Percentiles rank a stretch among this genome's conserved stretches.
phyloP scores from a whole-genome alignment of 2,797 vertebrate species.

The Galaxias olidus region DNA sequence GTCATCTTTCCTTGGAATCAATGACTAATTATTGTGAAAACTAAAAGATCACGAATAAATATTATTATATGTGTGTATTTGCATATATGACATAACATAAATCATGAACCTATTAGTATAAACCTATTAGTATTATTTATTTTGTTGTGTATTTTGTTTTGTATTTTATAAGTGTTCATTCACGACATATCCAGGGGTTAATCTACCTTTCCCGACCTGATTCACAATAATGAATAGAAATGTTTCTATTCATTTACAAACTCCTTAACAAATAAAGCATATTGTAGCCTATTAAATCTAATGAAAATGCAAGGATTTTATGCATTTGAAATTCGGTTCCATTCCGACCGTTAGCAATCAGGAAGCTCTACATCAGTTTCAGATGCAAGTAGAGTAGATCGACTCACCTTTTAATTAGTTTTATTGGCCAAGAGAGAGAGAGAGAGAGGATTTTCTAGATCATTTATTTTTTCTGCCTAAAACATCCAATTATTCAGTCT shows the following conservation, averaged over 20 bases:
- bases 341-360: constrained; percentile 47
- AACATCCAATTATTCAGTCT: constrained; percentile 58
- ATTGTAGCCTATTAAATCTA: constrained; percentile 33
- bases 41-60: too few species aligned
- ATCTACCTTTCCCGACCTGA: too few species aligned
- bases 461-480: constrained; percentile 55
- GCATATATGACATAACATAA: too few species aligned
- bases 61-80: too few species aligned
- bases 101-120: too few species aligned
- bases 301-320: constrained; percentile 37
- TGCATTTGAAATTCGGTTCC: constrained; percentile 43
- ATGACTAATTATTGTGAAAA: too few species aligned
- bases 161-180: too few species aligned
- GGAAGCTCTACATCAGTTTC: constrained; percentile 35
- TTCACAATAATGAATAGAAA: constrained; percentile 9
- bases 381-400: constrained; percentile 39
- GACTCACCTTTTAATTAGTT: constrained; percentile 60
- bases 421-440: constrained; percentile 54
- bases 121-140: too few species aligned
- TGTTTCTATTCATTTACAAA: constrained; percentile 29
- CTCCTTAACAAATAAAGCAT: constrained; percentile 26
- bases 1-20: too few species aligned
- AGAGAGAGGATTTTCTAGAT: constrained; percentile 55
- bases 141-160: too few species aligned
- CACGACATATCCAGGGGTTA: too few species aligned